Conservation (phyloP, 2,797 vertebrate species). For the Oceanodroma leucorhoa region DNA sequence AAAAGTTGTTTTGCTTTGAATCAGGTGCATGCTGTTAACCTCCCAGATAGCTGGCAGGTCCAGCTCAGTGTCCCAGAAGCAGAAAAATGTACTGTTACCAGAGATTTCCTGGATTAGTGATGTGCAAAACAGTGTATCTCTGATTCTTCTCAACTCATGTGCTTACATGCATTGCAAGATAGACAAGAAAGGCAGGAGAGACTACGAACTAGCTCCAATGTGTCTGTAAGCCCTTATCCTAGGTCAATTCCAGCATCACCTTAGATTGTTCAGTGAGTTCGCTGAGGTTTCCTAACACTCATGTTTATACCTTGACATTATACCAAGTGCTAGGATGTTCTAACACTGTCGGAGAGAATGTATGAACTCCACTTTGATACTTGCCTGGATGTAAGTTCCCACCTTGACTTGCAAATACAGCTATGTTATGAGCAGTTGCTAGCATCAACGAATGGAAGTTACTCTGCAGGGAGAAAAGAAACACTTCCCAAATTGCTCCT, state of each 20-base stretch:
- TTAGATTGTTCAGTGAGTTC: background rate
- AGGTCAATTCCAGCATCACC: background rate
- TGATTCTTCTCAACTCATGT: background rate
- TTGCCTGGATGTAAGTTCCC: background rate
- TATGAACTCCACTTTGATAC: background rate
- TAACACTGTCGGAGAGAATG: background rate
- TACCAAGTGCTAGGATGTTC: background rate
- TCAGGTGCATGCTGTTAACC: background rate
- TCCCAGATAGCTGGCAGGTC: background rate
- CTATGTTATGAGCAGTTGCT: background rate
- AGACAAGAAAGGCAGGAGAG: background rate
- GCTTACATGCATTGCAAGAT: accelerated
- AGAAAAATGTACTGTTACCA: background rate
- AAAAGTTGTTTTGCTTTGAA: background rate
- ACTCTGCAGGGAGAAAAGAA: background rate
- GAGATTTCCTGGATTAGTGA: background rate
- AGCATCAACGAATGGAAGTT: background rate
- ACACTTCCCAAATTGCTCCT: background rate
- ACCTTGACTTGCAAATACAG: background rate
- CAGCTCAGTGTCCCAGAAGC: background rate
- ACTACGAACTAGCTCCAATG: accelerated
- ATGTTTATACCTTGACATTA: background rate
- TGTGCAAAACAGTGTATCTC: background rate
- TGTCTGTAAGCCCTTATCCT: too few relatives aligned
- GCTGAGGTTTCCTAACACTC: background rate